Evolutionary conservation across 2,888 invertebrate species (phyloP).

Genomic region (Alloscopus bannaensis): DNA sequence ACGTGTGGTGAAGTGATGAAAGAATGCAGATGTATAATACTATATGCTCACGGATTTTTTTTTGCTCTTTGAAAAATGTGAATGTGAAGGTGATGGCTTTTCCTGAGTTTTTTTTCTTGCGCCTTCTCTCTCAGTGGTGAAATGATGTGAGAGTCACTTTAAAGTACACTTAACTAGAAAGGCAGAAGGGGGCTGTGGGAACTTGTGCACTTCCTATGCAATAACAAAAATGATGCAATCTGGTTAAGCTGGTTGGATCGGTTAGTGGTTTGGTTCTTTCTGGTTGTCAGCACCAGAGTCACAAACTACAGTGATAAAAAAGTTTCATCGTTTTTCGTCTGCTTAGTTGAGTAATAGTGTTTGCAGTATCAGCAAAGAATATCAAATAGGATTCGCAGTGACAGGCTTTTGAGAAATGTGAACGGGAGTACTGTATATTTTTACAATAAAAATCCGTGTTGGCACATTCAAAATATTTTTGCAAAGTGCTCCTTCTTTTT

Average conservation of each 20-base stretch:
- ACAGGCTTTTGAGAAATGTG: no score
- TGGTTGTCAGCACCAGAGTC: no score
- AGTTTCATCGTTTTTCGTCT: no score
- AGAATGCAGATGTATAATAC: conserved; percentile 36
- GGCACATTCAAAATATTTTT: no score
- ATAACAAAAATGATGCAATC: conserved; percentile 52
- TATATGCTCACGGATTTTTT: conserved; percentile 21
- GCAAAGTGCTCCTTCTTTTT: no score
- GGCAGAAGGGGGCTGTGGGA: conserved; percentile 31
- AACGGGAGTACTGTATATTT: no score
- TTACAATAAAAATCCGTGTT: no score
- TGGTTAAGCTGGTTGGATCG: conserved; percentile 53
- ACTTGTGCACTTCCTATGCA: conserved; percentile 48
- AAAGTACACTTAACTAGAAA: neutral
- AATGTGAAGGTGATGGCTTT: conserved; percentile 55
- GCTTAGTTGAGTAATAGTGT: no score
- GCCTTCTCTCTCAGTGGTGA: neutral
- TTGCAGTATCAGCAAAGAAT: no score
- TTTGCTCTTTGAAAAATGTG: conserved; percentile 16
- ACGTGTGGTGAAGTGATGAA: conserved; percentile 33
- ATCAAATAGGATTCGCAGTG: no score
- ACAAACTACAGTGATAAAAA: no score
- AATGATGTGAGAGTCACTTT: neutral
- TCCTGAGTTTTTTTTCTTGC: neutral
- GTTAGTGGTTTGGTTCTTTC: conserved; percentile 35